Conservation (phyloP, 2,113 vertebrate species). For the Mohoua ochrocephala region DNA sequence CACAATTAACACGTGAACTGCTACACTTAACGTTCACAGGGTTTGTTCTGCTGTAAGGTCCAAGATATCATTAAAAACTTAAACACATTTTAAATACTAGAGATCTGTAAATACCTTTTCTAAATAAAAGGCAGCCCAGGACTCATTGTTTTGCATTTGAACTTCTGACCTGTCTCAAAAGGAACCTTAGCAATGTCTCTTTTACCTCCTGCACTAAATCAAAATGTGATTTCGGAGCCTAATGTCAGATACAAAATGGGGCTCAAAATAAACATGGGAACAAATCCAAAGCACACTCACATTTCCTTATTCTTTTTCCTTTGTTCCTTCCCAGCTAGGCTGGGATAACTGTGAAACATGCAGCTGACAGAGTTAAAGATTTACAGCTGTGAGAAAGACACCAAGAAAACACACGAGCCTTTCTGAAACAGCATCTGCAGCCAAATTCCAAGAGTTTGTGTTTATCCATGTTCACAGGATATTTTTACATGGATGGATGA, state of each 20-base stretch:
- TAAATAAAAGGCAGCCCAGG: background rate
- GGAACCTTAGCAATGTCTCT: background rate
- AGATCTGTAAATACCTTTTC: background rate
- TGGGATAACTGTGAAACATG: background rate
- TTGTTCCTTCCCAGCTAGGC: background rate
- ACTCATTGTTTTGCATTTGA: background rate
- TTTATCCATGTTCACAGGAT: background rate
- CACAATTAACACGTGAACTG: background rate
- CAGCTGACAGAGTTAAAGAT: background rate
- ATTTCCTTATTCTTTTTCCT: background rate
- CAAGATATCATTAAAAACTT: background rate
- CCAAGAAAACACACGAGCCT: background rate
- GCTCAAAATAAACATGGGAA: background rate
- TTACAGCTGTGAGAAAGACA: conserved; percentile 7
- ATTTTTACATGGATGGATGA: background rate
- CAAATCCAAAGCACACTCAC: conserved; percentile 10
- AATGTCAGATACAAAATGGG: background rate
- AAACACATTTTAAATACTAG: background rate
- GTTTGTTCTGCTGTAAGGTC: background rate
- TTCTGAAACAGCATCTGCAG: background rate
- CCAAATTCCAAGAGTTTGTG: background rate
- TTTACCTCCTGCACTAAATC: background rate
- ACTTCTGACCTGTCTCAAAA: background rate
- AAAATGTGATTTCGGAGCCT: background rate
- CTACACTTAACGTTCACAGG: background rate